Percentiles rank a stretch among this genome's conserved stretches.
Evolutionary conservation across 2,113 vertebrate species (phyloP).

Genomic region (pig (Sus scrofa)): DNA sequence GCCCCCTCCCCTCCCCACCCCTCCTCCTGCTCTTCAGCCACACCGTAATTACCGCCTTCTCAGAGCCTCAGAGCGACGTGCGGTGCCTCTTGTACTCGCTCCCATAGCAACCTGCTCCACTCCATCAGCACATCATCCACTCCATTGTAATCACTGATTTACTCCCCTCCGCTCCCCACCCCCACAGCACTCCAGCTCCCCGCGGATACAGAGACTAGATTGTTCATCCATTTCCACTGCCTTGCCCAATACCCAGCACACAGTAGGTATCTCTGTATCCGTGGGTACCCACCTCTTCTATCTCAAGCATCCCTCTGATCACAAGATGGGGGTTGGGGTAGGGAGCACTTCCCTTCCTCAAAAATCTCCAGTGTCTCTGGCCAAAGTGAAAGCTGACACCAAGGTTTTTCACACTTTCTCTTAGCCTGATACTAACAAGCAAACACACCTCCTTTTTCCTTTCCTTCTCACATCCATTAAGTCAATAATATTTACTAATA

Average conservation of each 20-base stretch:
- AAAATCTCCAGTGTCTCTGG: background rate
- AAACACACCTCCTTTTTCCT: background rate
- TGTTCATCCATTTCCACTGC: background rate
- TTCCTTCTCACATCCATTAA: background rate
- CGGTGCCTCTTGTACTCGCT: constrained; percentile 68
- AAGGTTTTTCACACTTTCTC: background rate
- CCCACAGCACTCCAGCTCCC: background rate
- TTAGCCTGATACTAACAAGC: background rate
- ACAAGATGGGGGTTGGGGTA: background rate
- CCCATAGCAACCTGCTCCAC: constrained; percentile 80
- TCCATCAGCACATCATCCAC: constrained; percentile 50
- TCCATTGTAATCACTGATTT: constrained; percentile 58
- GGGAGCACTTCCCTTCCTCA: background rate
- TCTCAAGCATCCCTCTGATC: background rate
- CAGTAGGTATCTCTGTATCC: constrained; percentile 1
- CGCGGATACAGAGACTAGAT: background rate
- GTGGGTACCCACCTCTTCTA: background rate
- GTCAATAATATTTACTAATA: background rate
- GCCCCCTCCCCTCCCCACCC: background rate
- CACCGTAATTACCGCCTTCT: constrained; percentile 72
- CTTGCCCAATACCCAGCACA: background rate
- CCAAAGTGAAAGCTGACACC: background rate
- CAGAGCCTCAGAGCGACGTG: background rate
- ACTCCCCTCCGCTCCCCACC: constrained; percentile 11
- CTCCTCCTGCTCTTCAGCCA: background rate